Percentiles rank a stretch among this genome's conserved stretches.
Conservation (phyloP, 2,888 invertebrate genomes). For the Drosophila paucipuncta region DNA sequence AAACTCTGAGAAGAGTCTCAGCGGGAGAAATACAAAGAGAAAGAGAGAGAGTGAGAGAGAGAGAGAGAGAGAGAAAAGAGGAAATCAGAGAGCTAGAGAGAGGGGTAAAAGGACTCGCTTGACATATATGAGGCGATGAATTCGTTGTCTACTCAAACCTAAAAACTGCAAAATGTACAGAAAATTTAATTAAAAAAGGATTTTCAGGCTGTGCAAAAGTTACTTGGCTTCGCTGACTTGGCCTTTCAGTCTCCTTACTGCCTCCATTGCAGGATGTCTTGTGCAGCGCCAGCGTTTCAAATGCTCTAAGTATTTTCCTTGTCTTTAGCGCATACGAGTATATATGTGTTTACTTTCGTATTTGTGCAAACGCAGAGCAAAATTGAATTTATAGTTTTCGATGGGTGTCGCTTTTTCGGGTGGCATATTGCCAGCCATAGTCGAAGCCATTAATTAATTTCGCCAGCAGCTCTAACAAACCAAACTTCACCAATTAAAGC, state of each 20-base stretch:
- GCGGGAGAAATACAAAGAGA: not conserved
- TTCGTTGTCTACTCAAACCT: conserved; percentile 64
- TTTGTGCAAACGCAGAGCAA: conserved; percentile 65
- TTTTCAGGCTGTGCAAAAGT: conserved; percentile 71
- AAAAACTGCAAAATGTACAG: conserved; percentile 79
- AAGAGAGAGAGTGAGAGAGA: not conserved
- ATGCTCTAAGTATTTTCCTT: conserved; percentile 31
- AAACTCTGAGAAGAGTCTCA: conserved; percentile 37
- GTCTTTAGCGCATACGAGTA: conserved; percentile 19
- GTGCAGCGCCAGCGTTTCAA: conserved; percentile 46
- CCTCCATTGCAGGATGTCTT: conserved; percentile 19
- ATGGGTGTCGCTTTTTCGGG: conserved; percentile 30
- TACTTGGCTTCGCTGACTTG: conserved; percentile 72
- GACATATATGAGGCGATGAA: conserved; percentile 56
- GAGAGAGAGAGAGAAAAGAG: not conserved
- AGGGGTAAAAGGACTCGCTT: conserved; percentile 47
- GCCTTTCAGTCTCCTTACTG: conserved; percentile 27
- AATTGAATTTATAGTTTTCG: conserved; percentile 76
- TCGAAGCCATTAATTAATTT: conserved; percentile 73
- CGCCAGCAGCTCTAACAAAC: conserved; percentile 24
- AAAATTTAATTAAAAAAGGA: conserved; percentile 79
- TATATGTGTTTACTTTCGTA: not conserved
- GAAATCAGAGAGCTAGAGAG: not conserved
- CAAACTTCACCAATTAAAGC: conserved; percentile 55
- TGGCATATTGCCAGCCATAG: conserved; percentile 61